Conservation (phyloP, 2,888 invertebrate species). For the Amphipoea oculea region DNA sequence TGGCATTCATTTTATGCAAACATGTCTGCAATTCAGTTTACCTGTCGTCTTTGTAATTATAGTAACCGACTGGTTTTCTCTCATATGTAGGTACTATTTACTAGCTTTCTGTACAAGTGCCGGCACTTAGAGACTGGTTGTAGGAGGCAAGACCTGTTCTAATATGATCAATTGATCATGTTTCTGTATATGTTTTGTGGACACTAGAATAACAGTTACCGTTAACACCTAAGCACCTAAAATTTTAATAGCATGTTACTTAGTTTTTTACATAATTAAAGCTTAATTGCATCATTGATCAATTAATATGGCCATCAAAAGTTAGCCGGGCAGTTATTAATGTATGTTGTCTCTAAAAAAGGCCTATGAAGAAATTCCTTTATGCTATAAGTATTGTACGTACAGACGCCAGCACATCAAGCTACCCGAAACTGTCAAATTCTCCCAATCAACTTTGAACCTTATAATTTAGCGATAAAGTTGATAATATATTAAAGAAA, state of each 20-base stretch:
- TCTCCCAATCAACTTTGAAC: too few species aligned
- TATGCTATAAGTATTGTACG: background rate
- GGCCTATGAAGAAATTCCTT: background rate
- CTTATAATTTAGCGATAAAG: too few species aligned
- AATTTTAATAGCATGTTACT: background rate
- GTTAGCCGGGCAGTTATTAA: too few species aligned
- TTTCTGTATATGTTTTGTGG: background rate
- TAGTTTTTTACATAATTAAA: background rate
- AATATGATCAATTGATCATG: slow-evolving; percentile 13
- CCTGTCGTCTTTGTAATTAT: slow-evolving; percentile 2
- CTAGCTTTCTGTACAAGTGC: slow-evolving; percentile 37
- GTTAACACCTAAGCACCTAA: background rate
- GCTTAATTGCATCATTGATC: background rate
- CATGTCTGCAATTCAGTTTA: background rate
- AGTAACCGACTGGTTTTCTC: slow-evolving; percentile 41
- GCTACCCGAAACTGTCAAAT: too few species aligned
- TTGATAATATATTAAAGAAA: too few species aligned
- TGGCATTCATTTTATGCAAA: slow-evolving; percentile 4
- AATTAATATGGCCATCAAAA: too few species aligned
- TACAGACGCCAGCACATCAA: too few species aligned
- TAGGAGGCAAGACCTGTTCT: slow-evolving; percentile 16
- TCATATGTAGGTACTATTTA: background rate
- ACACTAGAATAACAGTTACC: background rate
- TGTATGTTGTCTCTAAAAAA: background rate
- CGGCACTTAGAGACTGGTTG: slow-evolving; percentile 9